Percentiles rank a stretch among this genome's conserved stretches.
Evolutionary conservation across 2,113 vertebrate species (phyloP).

Genomic region (Chloropsis hardwickii): DNA sequence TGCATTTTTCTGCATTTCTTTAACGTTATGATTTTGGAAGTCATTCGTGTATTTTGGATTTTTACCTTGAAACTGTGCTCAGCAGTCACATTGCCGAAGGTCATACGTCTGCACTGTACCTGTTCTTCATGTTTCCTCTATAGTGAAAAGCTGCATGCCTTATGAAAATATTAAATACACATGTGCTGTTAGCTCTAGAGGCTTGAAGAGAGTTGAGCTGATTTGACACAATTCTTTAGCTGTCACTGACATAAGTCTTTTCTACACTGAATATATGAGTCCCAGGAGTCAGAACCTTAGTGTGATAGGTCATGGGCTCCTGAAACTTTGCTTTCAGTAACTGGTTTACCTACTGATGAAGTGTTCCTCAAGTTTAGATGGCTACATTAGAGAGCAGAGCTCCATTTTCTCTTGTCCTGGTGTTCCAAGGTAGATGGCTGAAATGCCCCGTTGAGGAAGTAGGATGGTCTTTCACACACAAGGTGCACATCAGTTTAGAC

Average conservation of each 20-base stretch:
- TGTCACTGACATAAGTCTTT: accelerated
- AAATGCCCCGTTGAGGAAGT: not conserved
- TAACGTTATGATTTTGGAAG: not conserved
- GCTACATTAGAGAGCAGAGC: not conserved
- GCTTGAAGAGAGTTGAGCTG: not conserved
- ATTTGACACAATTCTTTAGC: not conserved
- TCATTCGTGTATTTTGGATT: not conserved
- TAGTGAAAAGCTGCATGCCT: not conserved
- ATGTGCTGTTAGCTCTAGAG: not conserved
- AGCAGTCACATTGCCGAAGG: not conserved
- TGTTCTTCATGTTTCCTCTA: not conserved
- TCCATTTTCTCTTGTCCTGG: not conserved
- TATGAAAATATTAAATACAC: not conserved
- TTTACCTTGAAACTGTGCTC: not conserved
- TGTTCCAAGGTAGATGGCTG: not conserved
- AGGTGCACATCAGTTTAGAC: not conserved
- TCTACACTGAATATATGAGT: not conserved
- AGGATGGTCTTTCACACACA: not conserved
- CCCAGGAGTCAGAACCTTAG: not conserved
- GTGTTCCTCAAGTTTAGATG: not conserved
- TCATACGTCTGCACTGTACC: not conserved
- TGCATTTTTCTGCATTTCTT: not conserved
- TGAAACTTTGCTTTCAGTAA: not conserved
- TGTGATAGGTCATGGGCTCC: not conserved
- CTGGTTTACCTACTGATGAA: not conserved